phyloP scores from a whole-genome alignment of 2,113 vertebrate species.

The Pygathrix nemaeus region DNA sequence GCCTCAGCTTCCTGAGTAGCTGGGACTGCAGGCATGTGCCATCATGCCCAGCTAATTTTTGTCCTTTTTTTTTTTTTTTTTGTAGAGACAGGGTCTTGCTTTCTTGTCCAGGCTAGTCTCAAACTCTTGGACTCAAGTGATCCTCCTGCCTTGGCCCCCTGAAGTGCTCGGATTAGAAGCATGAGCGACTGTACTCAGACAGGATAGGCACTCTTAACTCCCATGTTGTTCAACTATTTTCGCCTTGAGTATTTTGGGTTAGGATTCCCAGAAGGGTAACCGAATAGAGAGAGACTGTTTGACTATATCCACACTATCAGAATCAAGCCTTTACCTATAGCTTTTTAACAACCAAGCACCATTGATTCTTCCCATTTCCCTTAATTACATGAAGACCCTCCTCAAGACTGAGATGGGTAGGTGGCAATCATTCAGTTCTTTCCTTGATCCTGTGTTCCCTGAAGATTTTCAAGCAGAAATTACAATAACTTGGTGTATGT shows the following conservation, averaged over 20 bases:
- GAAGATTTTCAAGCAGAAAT: neutral
- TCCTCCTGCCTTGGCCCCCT: no score
- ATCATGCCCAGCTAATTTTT: no score
- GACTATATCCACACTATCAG: neutral
- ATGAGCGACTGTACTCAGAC: no score
- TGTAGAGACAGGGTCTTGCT: no score
- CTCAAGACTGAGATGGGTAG: neutral
- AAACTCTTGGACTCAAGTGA: no score
- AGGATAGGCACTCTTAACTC: no score
- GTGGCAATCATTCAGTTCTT: neutral
- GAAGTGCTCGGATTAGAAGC: no score
- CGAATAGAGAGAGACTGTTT: neutral
- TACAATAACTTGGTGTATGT: neutral
- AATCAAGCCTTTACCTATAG: neutral
- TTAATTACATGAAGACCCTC: neutral
- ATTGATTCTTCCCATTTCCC: neutral
- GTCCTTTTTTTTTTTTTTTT: no score
- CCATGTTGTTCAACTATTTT: no score
- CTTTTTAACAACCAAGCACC: neutral
- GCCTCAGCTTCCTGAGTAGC: no score
- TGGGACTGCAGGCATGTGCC: no score
- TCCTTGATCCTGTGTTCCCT: neutral
- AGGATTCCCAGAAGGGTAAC: neutral
- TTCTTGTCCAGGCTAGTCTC: no score
- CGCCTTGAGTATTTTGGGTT: neutral